These are phyloP conservation scores for Chrysolophus pictus DNA, from an alignment of 2,797 vertebrate species.

Conservation along the genomic window DNA sequence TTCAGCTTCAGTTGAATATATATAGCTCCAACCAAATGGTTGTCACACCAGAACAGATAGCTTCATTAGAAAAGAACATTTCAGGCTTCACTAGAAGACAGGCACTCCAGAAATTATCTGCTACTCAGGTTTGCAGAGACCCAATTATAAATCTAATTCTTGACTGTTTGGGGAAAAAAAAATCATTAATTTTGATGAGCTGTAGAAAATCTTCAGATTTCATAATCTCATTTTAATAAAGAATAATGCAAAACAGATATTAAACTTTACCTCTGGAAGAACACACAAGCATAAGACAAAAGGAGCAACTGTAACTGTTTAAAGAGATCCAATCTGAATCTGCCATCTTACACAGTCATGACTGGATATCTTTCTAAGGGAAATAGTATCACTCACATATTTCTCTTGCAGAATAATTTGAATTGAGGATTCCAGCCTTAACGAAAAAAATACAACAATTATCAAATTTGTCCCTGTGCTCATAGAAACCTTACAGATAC, in stretches of 20 bases:
- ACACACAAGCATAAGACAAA: background rate
- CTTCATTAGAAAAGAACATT: background rate
- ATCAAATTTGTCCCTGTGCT: background rate
- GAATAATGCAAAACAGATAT: background rate
- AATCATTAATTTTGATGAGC: background rate
- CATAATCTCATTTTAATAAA: conserved; percentile 7
- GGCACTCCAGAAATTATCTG: background rate
- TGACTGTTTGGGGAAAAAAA: background rate
- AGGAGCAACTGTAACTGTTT: background rate
- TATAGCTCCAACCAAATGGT: background rate
- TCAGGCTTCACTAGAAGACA: background rate
- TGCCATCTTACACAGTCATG: background rate
- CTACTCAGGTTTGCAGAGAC: background rate
- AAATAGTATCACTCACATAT: background rate
- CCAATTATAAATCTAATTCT: background rate
- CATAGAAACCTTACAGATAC: background rate
- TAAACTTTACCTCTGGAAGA: background rate
- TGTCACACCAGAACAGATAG: background rate
- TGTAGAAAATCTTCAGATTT: conserved; percentile 12
- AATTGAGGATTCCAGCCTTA: background rate
- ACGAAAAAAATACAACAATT: background rate
- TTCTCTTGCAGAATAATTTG: background rate
- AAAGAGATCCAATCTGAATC: background rate
- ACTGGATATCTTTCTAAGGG: background rate
- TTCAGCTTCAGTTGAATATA: conserved; percentile 7